phyloP scores from a whole-genome alignment of 2,113 vertebrate genomes.

The Cavia porcellus region DNA sequence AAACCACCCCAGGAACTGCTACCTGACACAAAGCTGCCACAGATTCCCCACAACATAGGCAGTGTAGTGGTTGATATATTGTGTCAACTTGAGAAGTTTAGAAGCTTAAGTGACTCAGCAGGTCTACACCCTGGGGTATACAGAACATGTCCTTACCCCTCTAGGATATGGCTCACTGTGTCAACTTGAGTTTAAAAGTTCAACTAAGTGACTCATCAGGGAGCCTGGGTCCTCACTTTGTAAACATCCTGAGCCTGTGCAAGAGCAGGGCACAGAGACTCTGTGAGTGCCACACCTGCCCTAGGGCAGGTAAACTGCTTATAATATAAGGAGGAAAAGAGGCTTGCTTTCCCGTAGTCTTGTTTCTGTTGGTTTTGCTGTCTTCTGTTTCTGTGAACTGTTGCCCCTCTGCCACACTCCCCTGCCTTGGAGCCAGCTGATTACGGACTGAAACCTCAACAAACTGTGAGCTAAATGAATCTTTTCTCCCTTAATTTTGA shows the following conservation, averaged over 20 bases:
- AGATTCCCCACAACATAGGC: not conserved
- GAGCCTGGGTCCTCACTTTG: not conserved
- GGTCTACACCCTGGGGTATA: not conserved
- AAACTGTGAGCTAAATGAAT: not conserved
- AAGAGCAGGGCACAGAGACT: not conserved
- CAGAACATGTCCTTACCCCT: not conserved
- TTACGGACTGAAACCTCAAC: not conserved
- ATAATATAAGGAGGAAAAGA: not conserved
- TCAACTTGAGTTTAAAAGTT: not conserved
- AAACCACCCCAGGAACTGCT: not conserved
- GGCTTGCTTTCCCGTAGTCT: not conserved
- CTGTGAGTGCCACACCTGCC: not conserved
- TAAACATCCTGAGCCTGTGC: not conserved
- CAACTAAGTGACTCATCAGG: not conserved
- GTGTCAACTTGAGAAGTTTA: not conserved
- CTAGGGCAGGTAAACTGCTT: not conserved
- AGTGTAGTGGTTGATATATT: not conserved
- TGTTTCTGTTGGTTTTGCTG: not conserved
- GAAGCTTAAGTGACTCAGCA: not conserved
- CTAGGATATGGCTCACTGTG: not conserved
- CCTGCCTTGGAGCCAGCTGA: not conserved
- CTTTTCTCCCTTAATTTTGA: not conserved
- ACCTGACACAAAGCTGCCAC: not conserved
- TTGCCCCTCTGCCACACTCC: not conserved
- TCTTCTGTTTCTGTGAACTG: not conserved